Percentiles rank a stretch among this genome's conserved stretches.
phyloP scores from a whole-genome alignment of 2,888 invertebrate genomes.

The Acanthopleura granulata region DNA sequence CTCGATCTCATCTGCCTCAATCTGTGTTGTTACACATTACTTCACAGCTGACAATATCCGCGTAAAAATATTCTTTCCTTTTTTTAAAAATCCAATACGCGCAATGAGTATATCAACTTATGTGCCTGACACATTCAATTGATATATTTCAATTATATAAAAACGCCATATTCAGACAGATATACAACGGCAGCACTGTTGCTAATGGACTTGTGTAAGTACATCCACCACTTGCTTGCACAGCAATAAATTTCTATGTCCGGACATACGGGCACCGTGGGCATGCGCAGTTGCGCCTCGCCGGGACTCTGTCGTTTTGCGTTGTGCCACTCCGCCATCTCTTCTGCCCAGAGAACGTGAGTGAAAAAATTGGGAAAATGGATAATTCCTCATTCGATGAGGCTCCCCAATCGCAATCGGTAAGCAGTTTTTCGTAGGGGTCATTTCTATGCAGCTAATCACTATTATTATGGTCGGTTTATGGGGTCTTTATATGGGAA shows the following conservation, averaged over 20 bases:
- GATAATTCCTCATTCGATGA: slow-evolving; percentile 36
- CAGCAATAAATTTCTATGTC: slow-evolving; percentile 9
- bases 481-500: slow-evolving; percentile 21
- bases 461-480: neutral
- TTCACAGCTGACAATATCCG: too few relatives aligned
- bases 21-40: too few relatives aligned
- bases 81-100: too few relatives aligned
- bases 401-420: slow-evolving; percentile 29
- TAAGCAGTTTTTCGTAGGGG: slow-evolving; percentile 29
- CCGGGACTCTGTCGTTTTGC: slow-evolving; percentile 56
- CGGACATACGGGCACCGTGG: slow-evolving; percentile 21
- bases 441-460: slow-evolving; percentile 25
- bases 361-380: slow-evolving; percentile 36
- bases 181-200: too few relatives aligned
- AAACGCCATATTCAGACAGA: too few relatives aligned
- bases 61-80: too few relatives aligned
- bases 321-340: slow-evolving; percentile 32
- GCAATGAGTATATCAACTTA: too few relatives aligned
- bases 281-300: slow-evolving; percentile 52
- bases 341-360: slow-evolving; percentile 23
- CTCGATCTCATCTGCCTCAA: too few relatives aligned
- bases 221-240: neutral
- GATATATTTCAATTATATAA: too few relatives aligned
- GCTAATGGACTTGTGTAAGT: neutral
- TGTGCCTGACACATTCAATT: too few relatives aligned